Evolutionary conservation across 2,888 invertebrate genomes (phyloP).

Genomic region (Hypsopygia costalis): DNA sequence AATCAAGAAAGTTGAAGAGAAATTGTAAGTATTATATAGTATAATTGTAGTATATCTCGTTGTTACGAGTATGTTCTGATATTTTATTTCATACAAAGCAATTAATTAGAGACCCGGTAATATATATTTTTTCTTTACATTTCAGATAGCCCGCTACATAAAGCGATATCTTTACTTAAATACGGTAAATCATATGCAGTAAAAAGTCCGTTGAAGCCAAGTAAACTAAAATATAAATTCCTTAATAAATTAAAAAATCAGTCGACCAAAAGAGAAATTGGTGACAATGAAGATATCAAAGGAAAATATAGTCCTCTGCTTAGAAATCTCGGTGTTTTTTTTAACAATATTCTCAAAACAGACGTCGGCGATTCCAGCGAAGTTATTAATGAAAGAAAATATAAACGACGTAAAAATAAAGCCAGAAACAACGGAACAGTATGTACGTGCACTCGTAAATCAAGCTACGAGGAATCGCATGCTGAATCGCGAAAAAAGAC

Average conservation of each 20-base stretch:
- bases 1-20: conserved; percentile 25
- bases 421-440: conserved; percentile 29
- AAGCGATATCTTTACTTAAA: conserved; percentile 40
- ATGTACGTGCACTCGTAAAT: conserved; percentile 35
- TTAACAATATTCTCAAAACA: conserved; percentile 60
- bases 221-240: conserved; percentile 39
- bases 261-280: conserved; percentile 48
- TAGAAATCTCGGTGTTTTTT: conserved; percentile 60
- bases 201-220: conserved; percentile 51
- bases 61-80: no score
- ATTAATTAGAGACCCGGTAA: conserved; percentile 8
- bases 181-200: conserved; percentile 51
- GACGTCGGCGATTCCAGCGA: conserved; percentile 45
- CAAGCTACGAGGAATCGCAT: conserved; percentile 19
- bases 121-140: conserved; percentile 15
- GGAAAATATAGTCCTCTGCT: conserved; percentile 62
- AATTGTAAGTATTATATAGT: conserved; percentile 24
- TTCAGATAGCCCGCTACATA: conserved; percentile 28
- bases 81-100: background rate
- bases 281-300: conserved; percentile 46
- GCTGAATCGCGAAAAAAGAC: conserved; percentile 52
- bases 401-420: conserved; percentile 30
- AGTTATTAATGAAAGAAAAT: conserved; percentile 20
- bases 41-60: no score
- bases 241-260: conserved; percentile 41